Conservation (phyloP, 2,113 vertebrate genomes). For the Poicephalus meyeri region DNA sequence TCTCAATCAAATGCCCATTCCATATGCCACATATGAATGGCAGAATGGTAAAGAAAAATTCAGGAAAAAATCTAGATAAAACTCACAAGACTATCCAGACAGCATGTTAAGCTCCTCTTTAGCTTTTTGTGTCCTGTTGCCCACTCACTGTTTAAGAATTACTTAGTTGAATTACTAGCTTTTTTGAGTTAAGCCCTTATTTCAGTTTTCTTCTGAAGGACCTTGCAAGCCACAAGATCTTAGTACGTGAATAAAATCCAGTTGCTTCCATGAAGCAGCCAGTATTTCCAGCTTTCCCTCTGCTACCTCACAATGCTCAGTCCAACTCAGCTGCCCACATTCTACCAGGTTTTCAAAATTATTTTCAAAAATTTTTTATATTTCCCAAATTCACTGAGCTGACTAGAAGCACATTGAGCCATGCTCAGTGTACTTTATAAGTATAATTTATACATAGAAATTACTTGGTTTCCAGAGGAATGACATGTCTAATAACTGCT, state of each 20-base stretch:
- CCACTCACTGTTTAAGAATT: neutral
- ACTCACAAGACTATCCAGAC: neutral
- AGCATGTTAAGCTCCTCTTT: neutral
- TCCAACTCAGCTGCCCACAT: neutral
- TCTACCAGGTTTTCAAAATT: neutral
- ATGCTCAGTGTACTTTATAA: neutral
- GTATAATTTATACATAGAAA: neutral
- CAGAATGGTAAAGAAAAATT: neutral
- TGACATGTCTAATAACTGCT: accelerated
- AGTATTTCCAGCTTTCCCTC: neutral
- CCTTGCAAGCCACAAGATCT: neutral
- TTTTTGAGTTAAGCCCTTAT: neutral
- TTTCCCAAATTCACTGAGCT: neutral
- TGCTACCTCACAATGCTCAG: neutral
- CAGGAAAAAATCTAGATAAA: neutral
- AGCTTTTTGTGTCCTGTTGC: neutral
- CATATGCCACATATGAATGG: neutral
- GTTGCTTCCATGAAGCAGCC: neutral
- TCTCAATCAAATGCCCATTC: neutral
- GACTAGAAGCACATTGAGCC: neutral
- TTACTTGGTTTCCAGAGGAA: neutral
- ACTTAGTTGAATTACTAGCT: neutral
- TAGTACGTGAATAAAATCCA: neutral
- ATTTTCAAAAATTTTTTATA: neutral
- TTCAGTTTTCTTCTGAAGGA: neutral